A percentile compares a stretch with the other conserved stretches of the same genome.
phyloP scores from a whole-genome alignment of 2,888 invertebrate genomes.

The Erannis defoliaria region DNA sequence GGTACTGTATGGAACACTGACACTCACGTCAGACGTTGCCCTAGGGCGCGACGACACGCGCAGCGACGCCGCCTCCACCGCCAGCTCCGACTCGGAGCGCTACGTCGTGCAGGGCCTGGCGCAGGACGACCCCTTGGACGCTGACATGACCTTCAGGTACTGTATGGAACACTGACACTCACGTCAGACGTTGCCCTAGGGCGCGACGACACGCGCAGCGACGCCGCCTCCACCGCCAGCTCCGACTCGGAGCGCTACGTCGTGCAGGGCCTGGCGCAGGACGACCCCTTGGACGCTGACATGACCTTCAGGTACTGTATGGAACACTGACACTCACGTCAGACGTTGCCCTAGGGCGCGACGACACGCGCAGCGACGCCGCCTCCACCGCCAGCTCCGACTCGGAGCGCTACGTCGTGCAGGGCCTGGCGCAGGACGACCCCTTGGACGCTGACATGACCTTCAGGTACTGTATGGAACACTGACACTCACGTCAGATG shows the following conservation, averaged over 20 bases:
- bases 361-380: conserved; percentile 81
- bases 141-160: conserved; percentile 90
- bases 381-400: conserved; percentile 95
- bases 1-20: conserved; percentile 56
- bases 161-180: neutral
- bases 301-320: conserved; percentile 87
- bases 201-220: conserved; percentile 76
- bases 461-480: conserved; percentile 81
- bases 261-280: conserved; percentile 89
- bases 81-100: conserved; percentile 95
- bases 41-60: conserved; percentile 55
- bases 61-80: conserved; percentile 90
- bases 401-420: conserved; percentile 94
- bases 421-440: conserved; percentile 89
- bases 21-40: neutral
- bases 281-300: conserved; percentile 89
- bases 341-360: neutral
- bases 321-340: neutral
- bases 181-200: neutral
- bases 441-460: conserved; percentile 90
- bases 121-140: conserved; percentile 88
- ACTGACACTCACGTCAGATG: neutral
- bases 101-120: conserved; percentile 92
- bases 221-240: conserved; percentile 91
- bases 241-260: conserved; percentile 96